Evolutionary conservation across 2,888 invertebrate species (phyloP).

Genomic region (Sinhomidia bicolor): DNA sequence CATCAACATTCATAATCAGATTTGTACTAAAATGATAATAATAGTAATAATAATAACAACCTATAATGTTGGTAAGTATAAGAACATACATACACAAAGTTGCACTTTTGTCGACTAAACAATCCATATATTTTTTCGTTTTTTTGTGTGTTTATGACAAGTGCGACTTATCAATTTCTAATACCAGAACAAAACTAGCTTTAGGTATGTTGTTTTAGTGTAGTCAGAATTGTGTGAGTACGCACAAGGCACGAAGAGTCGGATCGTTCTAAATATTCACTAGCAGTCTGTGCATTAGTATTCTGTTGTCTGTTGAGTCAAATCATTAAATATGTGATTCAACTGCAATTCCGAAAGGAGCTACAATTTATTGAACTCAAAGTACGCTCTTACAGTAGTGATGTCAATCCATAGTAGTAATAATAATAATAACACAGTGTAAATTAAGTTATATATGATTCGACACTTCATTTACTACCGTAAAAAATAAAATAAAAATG

Average conservation of each 20-base stretch:
- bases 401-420: conserved; percentile 22
- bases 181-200: neutral
- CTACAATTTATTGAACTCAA: conserved; percentile 15
- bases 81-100: neutral
- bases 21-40: no score
- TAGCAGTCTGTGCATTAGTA: conserved; percentile 9
- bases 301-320: neutral
- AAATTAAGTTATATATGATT: neutral
- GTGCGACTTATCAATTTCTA: neutral
- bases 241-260: neutral
- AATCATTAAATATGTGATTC: neutral
- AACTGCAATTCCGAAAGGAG: conserved; percentile 8
- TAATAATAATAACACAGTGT: neutral
- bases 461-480: neutral
- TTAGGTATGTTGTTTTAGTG: no score
- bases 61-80: no score
- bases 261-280: neutral
- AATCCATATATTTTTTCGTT: neutral
- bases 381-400: neutral
- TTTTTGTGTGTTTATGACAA: neutral
- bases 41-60: no score
- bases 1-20: conserved; percentile 40
- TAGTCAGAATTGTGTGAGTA: no score
- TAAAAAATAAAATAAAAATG: neutral
- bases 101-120: conserved; percentile 26